Evolutionary conservation across 92 coral and sea anemone species (phyloP).

Genomic region (Porites lobata): DNA sequence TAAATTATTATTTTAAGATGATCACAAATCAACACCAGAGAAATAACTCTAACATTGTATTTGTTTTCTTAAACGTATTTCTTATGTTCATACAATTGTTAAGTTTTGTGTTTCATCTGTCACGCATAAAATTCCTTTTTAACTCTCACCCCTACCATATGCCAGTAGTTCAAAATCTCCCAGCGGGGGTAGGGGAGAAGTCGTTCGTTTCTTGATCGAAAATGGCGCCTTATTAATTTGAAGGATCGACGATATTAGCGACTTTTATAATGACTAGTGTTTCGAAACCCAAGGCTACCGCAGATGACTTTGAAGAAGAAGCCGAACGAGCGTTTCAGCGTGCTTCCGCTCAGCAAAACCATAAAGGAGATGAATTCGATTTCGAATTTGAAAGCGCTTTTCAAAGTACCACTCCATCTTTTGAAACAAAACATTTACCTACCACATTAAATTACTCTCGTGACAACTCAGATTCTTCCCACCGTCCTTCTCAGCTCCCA

Average conservation of each 20-base stretch:
- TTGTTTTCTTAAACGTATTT: too few relatives aligned
- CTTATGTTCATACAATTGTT: too few relatives aligned
- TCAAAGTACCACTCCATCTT: conserved; percentile 19
- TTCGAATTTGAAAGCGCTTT: conserved; percentile 69
- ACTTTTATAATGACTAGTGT: conserved; percentile 8
- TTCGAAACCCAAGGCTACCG: conserved; percentile 18
- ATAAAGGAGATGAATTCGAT: conserved; percentile 59
- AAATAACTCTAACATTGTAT: too few relatives aligned
- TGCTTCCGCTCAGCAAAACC: conserved; percentile 41
- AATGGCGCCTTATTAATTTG: conserved; percentile 10
- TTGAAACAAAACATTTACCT: not conserved
- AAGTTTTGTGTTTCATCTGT: not conserved
- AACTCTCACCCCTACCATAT: not conserved
- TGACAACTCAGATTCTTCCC: not conserved
- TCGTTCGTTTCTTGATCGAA: not conserved
- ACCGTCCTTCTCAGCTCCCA: conserved; percentile 35
- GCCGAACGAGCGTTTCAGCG: conserved; percentile 63
- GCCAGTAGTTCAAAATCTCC: not conserved
- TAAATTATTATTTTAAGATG: not conserved
- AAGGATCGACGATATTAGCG: conserved; percentile 4
- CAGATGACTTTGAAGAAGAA: conserved; percentile 56
- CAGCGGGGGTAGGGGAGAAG: not conserved
- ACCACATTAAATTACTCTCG: not conserved
- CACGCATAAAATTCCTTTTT: not conserved
- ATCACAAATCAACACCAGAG: too few relatives aligned